Evolutionary conservation across 2,888 invertebrate genomes (phyloP).

Genomic region (Portevinia maculata): DNA sequence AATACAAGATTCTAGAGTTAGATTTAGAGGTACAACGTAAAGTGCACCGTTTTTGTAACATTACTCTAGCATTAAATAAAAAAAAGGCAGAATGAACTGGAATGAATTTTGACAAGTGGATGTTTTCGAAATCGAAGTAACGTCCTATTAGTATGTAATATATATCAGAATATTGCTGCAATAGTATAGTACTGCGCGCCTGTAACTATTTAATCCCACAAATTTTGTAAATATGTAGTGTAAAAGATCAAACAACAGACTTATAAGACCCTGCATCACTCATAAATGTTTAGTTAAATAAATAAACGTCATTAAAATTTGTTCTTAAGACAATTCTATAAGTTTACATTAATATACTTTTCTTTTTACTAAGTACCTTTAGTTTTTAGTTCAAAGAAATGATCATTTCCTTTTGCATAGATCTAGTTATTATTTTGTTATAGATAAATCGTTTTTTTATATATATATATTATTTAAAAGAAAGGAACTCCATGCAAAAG

Average conservation of each 20-base stretch:
- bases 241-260: background rate
- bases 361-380: conserved; percentile 64
- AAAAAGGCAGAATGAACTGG: too few species aligned
- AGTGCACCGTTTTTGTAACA: too few species aligned
- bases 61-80: too few species aligned
- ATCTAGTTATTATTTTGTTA: conserved; percentile 30
- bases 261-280: conserved; percentile 46
- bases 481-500: conserved; percentile 10
- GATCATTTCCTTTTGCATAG: conserved; percentile 24
- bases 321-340: conserved; percentile 4
- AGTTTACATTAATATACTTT: conserved; percentile 17
- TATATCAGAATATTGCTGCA: too few species aligned
- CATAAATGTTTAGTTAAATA: conserved; percentile 33
- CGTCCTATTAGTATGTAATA: too few species aligned
- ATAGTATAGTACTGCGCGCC: too few species aligned
- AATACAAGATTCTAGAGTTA: too few species aligned
- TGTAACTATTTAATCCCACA: too few species aligned
- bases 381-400: conserved; percentile 40
- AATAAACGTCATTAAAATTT: conserved; percentile 37
- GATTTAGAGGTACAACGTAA: too few species aligned
- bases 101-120: too few species aligned
- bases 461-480: background rate
- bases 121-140: too few species aligned
- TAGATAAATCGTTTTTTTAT: conserved; percentile 28
- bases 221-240: conserved; percentile 23